Base-by-base conservation (phyloP, 2,113 vertebrate species). In the Rostratula benghalensis region DNA sequence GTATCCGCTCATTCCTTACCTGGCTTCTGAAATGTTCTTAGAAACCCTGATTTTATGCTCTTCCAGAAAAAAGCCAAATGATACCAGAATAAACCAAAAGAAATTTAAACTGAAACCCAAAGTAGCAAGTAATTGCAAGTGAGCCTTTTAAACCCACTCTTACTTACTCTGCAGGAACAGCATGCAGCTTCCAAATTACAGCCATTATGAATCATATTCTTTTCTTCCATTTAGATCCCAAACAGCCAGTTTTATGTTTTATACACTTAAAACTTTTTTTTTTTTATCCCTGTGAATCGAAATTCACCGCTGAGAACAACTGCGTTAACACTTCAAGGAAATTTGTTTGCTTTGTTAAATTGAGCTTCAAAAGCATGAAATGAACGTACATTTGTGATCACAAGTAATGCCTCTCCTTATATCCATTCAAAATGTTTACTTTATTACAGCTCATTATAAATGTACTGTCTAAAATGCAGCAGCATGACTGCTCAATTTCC, bases 331-430 rank as follows among this genome's bases (percentile, higher is more conserved):
- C 83, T 85, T 48, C 87, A 81, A 97, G 85, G 93, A 98, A 98
- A 98, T 97, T 85, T 97, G 97, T 98, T 98, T 98, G 95, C 94
- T 97, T 95, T 98, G 97, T 97, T 97, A 97, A 98, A 98, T 87
- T 97, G 96, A 97, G 97, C 95, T 97, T 98, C 97, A 97, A 98
- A 98, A 97, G 93, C 96, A 95, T 89, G 96, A 97, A 94, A 8
- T 98, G 94, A 97, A 95, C 46, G 39, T 68, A 96, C 75, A 92
- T 93, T 98, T 97, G 90, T 95, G 94, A 97, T 96, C 80, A 15
- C 87, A 96, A 98, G 94, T 88, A 97, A 97, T 89, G 96, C 77
- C 94, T 97, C 96, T 94, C 97, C 96, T 97, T 97, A 97, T 50
- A 98, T 6, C 75, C 95, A 95, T 95, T 98, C 96, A 95, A 96